Base-by-base conservation (phyloP, 2,888 invertebrate genomes). In the Euplagia quadripunctaria region DNA sequence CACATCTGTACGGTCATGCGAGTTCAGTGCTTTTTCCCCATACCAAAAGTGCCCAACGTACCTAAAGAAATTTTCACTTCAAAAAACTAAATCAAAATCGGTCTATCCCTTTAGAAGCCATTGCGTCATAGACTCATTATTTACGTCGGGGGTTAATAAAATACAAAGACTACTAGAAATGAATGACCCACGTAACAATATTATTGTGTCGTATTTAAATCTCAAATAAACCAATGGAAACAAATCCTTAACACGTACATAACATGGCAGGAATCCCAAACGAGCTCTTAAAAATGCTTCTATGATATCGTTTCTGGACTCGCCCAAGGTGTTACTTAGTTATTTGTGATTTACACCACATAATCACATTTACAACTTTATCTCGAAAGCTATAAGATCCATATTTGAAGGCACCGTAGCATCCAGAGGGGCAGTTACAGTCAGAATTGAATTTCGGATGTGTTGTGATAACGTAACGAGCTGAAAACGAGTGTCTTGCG, bases 231-330 rank as follows among this genome's bases (percentile, higher is more conserved):
- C 9, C 20, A 84, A 80, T 90, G 92, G 89, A 90, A 77, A 84
- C 87, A 79, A 74, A 74, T 61, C 31, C 79, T 74, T 79, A 85
- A 84, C 82, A 83, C 84, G 87, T 83, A 85, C 88, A 90, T 87
- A 92, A 93, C 94, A 94, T 91, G 89, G 91, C 89, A 85, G 89
- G 93, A 93, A 94, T 94, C 93, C 93, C 92, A 93, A 94, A 94
- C 93, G 92, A 93, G 89, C 92, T 92, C 94, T 94, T 95, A 94
- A 94, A 94, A 95, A 94, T 88, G 90, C 89, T 88, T 88, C 90
- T 92, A 91, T 93, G 90, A 93, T 94, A 94, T 92, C 91, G 88
- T 87, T 84, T 79, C 87, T 85, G 87, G 88, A 91, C 91, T 90
- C 87, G 84, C 86, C 85, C 89, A 90, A 87, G 89, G 89, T 84